Conservation (phyloP, 2,113 vertebrate genomes). For the Pelvicachromis taeniatus region DNA sequence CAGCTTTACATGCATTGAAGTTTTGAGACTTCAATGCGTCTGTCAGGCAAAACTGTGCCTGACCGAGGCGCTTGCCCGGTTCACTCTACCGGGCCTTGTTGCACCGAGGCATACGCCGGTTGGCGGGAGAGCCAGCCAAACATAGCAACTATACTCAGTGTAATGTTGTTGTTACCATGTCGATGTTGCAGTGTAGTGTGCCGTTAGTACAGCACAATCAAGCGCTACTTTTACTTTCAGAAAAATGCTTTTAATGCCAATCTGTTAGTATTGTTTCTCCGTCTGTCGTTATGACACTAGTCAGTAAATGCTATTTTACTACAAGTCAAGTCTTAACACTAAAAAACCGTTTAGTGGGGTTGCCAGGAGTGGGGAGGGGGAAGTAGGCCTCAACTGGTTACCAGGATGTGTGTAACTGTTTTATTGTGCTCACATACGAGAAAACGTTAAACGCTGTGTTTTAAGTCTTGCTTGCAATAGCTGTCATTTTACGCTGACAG, state of each 20-base stretch:
- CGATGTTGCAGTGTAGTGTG: neutral
- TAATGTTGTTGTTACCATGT: neutral
- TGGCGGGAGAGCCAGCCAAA: conserved; percentile 72
- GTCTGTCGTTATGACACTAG: neutral
- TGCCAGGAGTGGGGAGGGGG: neutral
- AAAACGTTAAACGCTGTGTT: neutral
- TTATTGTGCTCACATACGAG: neutral
- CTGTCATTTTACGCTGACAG: neutral
- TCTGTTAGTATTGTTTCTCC: neutral
- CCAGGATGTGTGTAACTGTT: neutral
- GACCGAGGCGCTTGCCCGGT: neutral
- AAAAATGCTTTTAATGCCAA: neutral
- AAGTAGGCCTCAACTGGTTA: neutral
- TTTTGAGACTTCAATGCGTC: neutral
- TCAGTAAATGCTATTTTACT: neutral
- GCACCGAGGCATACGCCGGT: conserved; percentile 8
- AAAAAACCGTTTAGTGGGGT: neutral
- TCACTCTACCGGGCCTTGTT: conserved; percentile 27
- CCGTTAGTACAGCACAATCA: neutral
- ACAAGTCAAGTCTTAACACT: neutral
- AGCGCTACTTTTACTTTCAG: neutral
- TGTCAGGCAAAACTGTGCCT: neutral
- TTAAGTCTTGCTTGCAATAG: neutral
- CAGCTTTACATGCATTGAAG: too few species aligned
- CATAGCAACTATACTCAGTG: neutral